Conservation (phyloP, 2,113 vertebrate species). For the Callipepla squamata region DNA sequence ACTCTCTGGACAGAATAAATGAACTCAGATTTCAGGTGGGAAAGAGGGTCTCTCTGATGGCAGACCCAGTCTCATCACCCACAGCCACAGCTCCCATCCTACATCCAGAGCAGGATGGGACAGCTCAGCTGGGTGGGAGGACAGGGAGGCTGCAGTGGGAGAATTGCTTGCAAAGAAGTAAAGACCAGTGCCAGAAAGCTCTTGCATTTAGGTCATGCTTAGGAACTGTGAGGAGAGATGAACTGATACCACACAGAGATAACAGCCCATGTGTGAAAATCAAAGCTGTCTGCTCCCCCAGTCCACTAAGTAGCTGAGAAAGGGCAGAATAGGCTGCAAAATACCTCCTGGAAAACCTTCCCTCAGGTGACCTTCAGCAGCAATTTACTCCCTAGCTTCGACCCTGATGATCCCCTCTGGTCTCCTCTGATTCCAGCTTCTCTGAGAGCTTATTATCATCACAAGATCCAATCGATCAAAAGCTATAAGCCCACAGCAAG, state of each 20-base stretch:
- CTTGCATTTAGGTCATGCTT: background rate
- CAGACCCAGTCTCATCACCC: too few relatives aligned
- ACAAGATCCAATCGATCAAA: background rate
- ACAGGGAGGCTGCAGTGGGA: background rate
- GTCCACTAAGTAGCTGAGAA: background rate
- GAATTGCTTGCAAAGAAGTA: background rate
- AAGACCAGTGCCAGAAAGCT: background rate
- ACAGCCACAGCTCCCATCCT: background rate
- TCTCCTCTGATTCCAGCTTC: background rate
- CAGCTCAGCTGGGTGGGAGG: rapidly evolving
- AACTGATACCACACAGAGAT: background rate
- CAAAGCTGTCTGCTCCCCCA: background rate
- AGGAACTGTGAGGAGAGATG: background rate
- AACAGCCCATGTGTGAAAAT: background rate
- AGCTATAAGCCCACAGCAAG: background rate
- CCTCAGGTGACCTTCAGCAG: background rate
- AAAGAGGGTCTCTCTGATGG: background rate
- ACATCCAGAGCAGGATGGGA: background rate
- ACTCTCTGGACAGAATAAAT: background rate
- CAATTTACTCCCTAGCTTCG: background rate
- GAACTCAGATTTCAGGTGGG: background rate
- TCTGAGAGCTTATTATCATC: background rate
- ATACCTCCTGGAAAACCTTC: background rate
- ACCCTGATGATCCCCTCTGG: background rate
- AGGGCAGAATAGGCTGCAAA: background rate